Evolutionary conservation across 2,888 invertebrate species (phyloP).

Genomic region (Archips xylosteana): DNA sequence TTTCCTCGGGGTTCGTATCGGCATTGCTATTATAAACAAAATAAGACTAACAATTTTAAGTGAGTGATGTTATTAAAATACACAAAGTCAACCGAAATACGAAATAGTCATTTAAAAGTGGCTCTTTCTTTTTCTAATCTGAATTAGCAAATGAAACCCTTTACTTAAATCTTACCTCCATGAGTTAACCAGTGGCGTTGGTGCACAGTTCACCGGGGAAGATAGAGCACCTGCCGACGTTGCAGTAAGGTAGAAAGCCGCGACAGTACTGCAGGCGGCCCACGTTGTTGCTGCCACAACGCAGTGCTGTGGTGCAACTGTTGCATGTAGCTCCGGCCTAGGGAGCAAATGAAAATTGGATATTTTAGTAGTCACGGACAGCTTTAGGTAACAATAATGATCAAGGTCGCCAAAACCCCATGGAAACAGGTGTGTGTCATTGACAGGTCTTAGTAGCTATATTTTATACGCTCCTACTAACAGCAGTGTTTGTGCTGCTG

Average conservation of each 20-base stretch:
- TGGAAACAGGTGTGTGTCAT: neutral
- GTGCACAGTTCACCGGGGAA: slow-evolving; percentile 57
- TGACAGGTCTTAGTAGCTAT: too few species aligned
- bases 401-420: neutral
- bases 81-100: too few species aligned
- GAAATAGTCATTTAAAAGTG: neutral
- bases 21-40: too few species aligned
- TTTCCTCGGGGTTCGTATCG: too few species aligned
- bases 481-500: too few species aligned
- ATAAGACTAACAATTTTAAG: too few species aligned
- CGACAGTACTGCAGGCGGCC: slow-evolving; percentile 58
- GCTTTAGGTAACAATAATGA: neutral
- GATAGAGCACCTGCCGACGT: slow-evolving; percentile 63
- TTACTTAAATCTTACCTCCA: slow-evolving; percentile 1
- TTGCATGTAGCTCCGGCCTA: slow-evolving; percentile 54
- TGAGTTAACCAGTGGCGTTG: slow-evolving; percentile 42
- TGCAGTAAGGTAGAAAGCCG: slow-evolving; percentile 59
- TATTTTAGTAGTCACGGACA: neutral
- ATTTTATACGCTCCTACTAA: too few species aligned
- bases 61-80: too few species aligned
- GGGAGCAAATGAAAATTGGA: neutral
- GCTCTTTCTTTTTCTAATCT: neutral
- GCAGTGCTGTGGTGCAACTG: slow-evolving; percentile 55
- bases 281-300: slow-evolving; percentile 56
- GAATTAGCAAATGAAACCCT: neutral